Evolutionary conservation across 2,888 invertebrate genomes (phyloP).

Genomic region (Crematogaster levior): DNA sequence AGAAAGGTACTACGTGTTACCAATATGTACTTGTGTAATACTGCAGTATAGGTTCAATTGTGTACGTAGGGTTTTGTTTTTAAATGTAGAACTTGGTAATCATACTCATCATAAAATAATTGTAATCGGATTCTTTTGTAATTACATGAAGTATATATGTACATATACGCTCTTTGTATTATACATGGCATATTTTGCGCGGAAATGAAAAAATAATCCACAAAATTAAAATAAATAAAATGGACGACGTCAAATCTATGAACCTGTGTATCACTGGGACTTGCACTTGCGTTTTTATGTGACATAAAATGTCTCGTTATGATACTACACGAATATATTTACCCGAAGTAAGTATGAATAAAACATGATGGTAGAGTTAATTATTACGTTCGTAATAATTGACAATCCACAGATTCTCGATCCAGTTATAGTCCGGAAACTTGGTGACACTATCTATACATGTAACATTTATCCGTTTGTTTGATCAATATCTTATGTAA

Average conservation of each 20-base stretch:
- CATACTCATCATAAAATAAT: constrained; percentile 12
- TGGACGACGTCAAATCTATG: background rate
- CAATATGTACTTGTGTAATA: constrained; percentile 3
- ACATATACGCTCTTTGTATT: background rate
- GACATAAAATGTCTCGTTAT: background rate
- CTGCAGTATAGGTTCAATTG: background rate
- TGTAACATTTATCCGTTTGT: constrained; percentile 68
- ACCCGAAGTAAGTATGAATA: constrained; percentile 43
- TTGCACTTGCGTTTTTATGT: background rate
- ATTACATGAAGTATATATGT: background rate
- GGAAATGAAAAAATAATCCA: background rate
- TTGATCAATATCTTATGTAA: constrained; percentile 81
- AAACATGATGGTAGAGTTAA: constrained; percentile 24
- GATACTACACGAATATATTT: constrained; percentile 11
- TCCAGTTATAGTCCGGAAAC: constrained; percentile 28
- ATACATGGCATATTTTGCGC: background rate
- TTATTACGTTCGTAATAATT: constrained; percentile 27
- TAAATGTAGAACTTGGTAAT: background rate
- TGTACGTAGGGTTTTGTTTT: constrained; percentile 24
- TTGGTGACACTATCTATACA: constrained; percentile 44
- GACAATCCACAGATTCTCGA: constrained; percentile 6
- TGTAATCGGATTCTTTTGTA: background rate
- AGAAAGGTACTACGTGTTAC: constrained; percentile 17
- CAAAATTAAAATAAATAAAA: background rate
- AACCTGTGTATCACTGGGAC: background rate